phyloP scores from a whole-genome alignment of 2,797 vertebrate species.

The Lithobates pipiens region DNA sequence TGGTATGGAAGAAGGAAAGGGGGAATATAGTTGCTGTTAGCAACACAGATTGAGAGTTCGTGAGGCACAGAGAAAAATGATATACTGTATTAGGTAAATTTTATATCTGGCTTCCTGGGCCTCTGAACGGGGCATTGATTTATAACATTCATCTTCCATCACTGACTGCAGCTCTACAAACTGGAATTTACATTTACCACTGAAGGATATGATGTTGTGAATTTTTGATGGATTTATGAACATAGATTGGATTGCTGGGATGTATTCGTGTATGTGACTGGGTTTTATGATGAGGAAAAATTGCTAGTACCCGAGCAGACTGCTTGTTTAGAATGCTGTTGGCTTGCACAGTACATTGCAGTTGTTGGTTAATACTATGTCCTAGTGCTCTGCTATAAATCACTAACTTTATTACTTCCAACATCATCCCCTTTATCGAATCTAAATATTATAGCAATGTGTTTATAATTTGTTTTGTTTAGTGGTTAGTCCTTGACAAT shows the following conservation, averaged over 20 bases:
- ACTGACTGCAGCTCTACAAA: background rate
- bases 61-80: no score
- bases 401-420: no score
- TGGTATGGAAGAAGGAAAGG: background rate
- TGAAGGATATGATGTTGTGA: background rate
- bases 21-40: background rate
- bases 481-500: no score
- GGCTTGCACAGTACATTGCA: background rate
- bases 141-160: no score
- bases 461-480: no score
- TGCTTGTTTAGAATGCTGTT: background rate
- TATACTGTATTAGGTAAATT: no score
- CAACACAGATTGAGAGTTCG: no score
- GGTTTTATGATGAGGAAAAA: background rate
- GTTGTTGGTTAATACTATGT: background rate
- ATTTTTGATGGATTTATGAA: slow-evolving; percentile 30
- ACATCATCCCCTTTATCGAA: no score
- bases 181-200: background rate
- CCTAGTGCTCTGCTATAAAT: no score
- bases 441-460: no score
- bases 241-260: background rate
- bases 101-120: no score
- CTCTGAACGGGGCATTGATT: no score
- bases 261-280: slow-evolving; percentile 21
- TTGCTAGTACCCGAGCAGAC: background rate